Evolutionary conservation across 2,113 vertebrate species (phyloP).

Genomic region (Lathamus discolor): DNA sequence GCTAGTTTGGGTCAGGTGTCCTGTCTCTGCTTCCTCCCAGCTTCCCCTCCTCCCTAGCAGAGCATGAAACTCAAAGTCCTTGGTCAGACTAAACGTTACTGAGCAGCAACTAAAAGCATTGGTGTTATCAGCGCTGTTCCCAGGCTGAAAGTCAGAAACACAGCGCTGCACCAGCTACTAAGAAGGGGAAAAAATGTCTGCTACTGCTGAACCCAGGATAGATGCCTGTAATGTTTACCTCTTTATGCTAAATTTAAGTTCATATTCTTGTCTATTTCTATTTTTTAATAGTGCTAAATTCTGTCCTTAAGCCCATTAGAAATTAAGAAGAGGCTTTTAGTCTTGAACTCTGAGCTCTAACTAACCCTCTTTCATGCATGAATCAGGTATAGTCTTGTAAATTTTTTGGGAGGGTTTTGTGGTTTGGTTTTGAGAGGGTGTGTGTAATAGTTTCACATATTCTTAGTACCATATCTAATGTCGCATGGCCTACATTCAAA

Average conservation of each 20-base stretch:
- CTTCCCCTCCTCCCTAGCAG: too few relatives aligned
- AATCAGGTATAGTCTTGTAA: neutral
- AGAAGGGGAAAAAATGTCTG: too few relatives aligned
- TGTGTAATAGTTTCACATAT: neutral
- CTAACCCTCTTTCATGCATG: neutral
- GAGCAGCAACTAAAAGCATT: too few relatives aligned
- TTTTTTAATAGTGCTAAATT: neutral
- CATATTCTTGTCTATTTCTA: neutral
- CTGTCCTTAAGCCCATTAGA: neutral
- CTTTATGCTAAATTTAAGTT: neutral
- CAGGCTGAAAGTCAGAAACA: too few relatives aligned
- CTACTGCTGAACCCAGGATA: too few relatives aligned
- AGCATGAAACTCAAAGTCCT: too few relatives aligned
- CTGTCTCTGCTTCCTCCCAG: too few relatives aligned
- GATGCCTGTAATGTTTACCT: neutral
- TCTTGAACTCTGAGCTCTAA: neutral
- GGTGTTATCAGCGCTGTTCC: too few relatives aligned
- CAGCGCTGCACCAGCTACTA: too few relatives aligned
- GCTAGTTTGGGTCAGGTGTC: too few relatives aligned
- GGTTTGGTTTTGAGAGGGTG: neutral
- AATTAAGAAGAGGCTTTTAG: neutral
- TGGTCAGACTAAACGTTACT: too few relatives aligned
- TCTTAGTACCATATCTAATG: neutral
- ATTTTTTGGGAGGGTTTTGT: neutral
- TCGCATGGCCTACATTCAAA: neutral